phyloP scores from a whole-genome alignment of 2,888 invertebrate genomes.

The Napeogenes sylphis region DNA sequence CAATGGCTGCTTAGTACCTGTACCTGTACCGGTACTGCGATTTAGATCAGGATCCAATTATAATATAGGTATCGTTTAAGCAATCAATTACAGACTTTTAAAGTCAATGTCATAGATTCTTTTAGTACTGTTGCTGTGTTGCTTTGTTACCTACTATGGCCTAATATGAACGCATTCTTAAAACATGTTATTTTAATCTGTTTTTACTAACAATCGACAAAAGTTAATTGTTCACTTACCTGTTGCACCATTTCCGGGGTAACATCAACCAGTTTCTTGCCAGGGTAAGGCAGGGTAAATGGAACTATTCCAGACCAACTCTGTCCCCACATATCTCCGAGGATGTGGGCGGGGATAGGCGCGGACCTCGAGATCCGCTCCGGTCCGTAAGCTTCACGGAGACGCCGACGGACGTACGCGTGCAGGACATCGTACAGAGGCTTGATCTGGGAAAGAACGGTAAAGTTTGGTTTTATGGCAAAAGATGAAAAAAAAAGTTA shows the following conservation, averaged over 20 bases:
- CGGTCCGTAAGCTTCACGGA: constrained; percentile 90
- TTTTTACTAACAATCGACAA: too few relatives aligned
- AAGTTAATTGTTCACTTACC: constrained; percentile 53
- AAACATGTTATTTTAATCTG: too few relatives aligned
- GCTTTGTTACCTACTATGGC: too few relatives aligned
- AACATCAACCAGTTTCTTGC: constrained; percentile 88
- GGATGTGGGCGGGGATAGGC: constrained; percentile 89
- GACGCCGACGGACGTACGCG: constrained; percentile 90
- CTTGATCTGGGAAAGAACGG: constrained; percentile 73
- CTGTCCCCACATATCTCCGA: constrained; percentile 95
- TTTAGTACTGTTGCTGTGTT: too few relatives aligned
- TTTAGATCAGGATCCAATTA: too few relatives aligned
- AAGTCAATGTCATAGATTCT: too few relatives aligned
- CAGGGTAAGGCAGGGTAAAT: constrained; percentile 89
- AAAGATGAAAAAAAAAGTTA: too few relatives aligned
- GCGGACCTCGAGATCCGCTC: constrained; percentile 88
- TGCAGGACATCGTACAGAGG: constrained; percentile 93
- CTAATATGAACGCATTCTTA: too few relatives aligned
- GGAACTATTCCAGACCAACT: constrained; percentile 91
- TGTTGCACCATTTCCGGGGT: constrained; percentile 88
- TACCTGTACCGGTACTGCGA: too few relatives aligned
- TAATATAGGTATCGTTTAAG: too few relatives aligned
- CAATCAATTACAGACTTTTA: too few relatives aligned
- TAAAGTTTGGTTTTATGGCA: not conserved
- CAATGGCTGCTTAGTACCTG: too few relatives aligned